Evolutionary conservation across 2,888 invertebrate genomes (phyloP).

Genomic region (Eurytoma californica): DNA sequence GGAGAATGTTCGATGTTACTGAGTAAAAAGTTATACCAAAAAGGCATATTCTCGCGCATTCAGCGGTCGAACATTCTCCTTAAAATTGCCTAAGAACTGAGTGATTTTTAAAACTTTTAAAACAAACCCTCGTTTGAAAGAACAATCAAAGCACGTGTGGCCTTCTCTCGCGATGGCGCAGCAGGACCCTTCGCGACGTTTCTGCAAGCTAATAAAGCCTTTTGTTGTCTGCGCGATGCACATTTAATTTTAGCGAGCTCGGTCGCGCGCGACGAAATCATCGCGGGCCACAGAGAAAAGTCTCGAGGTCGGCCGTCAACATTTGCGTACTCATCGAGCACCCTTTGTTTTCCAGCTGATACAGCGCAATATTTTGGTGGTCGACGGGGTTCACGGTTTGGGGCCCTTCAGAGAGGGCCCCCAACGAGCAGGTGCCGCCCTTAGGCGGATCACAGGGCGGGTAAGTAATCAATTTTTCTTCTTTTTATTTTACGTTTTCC

Average conservation of each 20-base stretch:
- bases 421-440: constrained; percentile 67
- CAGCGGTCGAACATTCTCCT: too few species aligned
- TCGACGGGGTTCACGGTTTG: constrained; percentile 61
- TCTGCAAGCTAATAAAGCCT: background rate
- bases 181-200: too few species aligned
- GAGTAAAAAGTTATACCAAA: too few species aligned
- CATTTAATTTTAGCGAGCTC: constrained; percentile 28
- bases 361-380: constrained; percentile 71
- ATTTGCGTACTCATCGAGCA: background rate
- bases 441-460: constrained; percentile 66
- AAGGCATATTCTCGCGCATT: too few species aligned
- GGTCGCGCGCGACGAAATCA: background rate
- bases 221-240: constrained; percentile 8
- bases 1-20: too few species aligned
- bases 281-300: background rate
- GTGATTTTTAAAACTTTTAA: too few species aligned
- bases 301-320: background rate
- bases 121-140: too few species aligned
- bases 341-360: constrained; percentile 64
- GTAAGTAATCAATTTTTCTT: constrained; percentile 57
- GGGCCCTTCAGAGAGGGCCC: constrained; percentile 72
- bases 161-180: too few species aligned
- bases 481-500: background rate
- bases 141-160: too few species aligned
- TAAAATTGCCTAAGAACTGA: too few species aligned